Base-by-base conservation (phyloP, 2,113 vertebrate genomes). In the Nycticebus coucang region DNA sequence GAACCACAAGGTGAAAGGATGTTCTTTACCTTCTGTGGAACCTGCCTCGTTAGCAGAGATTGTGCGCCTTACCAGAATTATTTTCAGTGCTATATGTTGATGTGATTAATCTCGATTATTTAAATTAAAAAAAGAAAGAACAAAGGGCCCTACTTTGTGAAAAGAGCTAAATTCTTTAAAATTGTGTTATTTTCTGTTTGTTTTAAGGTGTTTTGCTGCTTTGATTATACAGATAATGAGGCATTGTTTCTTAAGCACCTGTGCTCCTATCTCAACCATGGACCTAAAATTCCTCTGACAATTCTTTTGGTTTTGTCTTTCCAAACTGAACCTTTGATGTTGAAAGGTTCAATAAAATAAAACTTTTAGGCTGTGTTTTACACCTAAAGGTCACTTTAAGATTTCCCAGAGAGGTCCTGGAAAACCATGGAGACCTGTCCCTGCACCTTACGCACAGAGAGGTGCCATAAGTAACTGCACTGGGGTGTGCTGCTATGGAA, bases 21-120 rank as follows among this genome's bases (percentile, higher is more conserved):
- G 35, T 28, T 69, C 62, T 72, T 72, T 30, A 78, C 11, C 81
- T 57, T 82, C 53, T 57, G 21, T 86, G 45, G 87, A 81, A 77
- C 57, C 66, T 85, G 85, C 60, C 62, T 77, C 19, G 22, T 6
- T 60, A 30, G 89, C 30, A 93, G 74, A 78, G 60, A 59, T 78
- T 91, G 33, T 80, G 1, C 33, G 59, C 87, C 55, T 89, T 45
- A 60, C 12, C 26, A 88, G 68, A 86, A 93, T 82, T 88, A 85
- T 82, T 91, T 93, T 82, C 55, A 82, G 69, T 62, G 45, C 57
- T 94, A 45, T 69, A 87, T 64, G 22, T 13, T 85, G 45, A 82
- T 37, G 71, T 89, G 35, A 95, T 62, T 86, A 84, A 81, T 35
- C 19, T 64, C 86, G 50, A 87, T 60, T 93, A 71, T 66, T 78